These are phyloP conservation scores for Thripadectes ignobilis DNA, from an alignment of 2,797 vertebrate species.

Conservation along the genomic window DNA sequence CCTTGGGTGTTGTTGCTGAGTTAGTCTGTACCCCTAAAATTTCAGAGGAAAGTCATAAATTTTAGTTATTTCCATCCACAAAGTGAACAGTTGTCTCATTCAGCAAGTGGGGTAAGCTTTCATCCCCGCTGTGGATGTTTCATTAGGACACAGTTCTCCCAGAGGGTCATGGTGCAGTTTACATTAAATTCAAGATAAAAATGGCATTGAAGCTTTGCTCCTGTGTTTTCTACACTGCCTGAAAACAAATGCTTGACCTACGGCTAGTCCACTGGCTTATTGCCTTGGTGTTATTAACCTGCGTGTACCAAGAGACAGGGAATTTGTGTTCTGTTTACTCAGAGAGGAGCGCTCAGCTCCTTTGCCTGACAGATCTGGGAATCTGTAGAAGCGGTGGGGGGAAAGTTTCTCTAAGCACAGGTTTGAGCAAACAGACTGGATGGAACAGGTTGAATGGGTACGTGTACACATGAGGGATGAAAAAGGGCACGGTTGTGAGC, in stretches of 20 bases:
- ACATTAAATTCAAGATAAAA: conserved; percentile 56
- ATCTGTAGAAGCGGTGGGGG: neutral
- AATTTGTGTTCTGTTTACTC: conserved; percentile 25
- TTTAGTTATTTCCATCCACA: neutral
- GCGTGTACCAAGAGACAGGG: neutral
- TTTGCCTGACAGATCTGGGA: neutral
- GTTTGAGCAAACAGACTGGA: neutral
- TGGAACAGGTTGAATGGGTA: neutral
- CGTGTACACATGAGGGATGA: neutral
- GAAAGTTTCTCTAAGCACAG: neutral
- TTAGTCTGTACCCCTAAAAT: conserved; percentile 37
- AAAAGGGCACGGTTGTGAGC: neutral
- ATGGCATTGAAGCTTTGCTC: conserved; percentile 51
- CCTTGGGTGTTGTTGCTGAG: neutral
- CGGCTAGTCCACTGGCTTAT: neutral
- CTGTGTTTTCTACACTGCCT: conserved; percentile 4
- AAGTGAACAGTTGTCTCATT: neutral
- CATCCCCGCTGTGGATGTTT: neutral
- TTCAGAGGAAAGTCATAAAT: conserved; percentile 14
- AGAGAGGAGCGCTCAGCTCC: neutral
- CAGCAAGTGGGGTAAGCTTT: neutral
- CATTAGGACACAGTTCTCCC: conserved; percentile 19
- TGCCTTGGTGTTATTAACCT: conserved; percentile 35
- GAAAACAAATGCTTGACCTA: conserved; percentile 40
- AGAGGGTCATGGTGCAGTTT: conserved; percentile 38